These are phyloP conservation scores for Scomber colias DNA, from an alignment of 2,113 vertebrate genomes.

Conservation along the genomic window DNA sequence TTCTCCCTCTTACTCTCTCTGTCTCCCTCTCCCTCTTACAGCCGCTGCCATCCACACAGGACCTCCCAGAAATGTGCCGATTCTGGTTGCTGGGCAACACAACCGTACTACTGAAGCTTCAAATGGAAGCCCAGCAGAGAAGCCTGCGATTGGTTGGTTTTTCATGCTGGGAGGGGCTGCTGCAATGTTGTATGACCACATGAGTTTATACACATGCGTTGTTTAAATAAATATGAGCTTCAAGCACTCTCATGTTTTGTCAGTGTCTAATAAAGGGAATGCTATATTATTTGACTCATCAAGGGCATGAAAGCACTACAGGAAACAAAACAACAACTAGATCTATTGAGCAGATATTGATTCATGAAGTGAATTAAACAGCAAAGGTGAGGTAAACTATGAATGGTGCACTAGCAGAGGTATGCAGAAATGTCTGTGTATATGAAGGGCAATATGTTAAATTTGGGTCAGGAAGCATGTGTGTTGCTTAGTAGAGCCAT, in stretches of 20 bases:
- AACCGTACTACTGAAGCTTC: constrained; percentile 82
- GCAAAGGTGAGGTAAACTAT: background rate
- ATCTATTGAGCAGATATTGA: constrained; percentile 29
- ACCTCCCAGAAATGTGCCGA: constrained; percentile 83
- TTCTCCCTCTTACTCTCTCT: constrained; percentile 53
- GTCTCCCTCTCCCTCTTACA: constrained; percentile 56
- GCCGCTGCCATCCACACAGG: constrained; percentile 78
- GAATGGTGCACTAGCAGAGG: background rate
- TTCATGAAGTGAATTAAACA: constrained; percentile 24
- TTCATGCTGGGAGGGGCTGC: constrained; percentile 65
- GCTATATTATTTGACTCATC: constrained; percentile 13
- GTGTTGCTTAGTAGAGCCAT: background rate
- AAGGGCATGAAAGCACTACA: constrained; percentile 29
- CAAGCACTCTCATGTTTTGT: constrained; percentile 10
- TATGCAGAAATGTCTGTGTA: background rate
- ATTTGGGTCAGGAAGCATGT: constrained; percentile 11
- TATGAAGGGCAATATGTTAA: background rate
- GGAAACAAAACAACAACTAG: background rate
- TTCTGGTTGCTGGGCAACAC: constrained; percentile 85
- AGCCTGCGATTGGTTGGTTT: constrained; percentile 65
- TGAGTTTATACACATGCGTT: constrained; percentile 57
- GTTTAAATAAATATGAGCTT: constrained; percentile 65
- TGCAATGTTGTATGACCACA: constrained; percentile 68
- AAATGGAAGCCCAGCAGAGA: constrained; percentile 72
- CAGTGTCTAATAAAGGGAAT: constrained; percentile 10